phyloP scores from a whole-genome alignment of 2,797 vertebrate genomes.

The Columba guinea region DNA sequence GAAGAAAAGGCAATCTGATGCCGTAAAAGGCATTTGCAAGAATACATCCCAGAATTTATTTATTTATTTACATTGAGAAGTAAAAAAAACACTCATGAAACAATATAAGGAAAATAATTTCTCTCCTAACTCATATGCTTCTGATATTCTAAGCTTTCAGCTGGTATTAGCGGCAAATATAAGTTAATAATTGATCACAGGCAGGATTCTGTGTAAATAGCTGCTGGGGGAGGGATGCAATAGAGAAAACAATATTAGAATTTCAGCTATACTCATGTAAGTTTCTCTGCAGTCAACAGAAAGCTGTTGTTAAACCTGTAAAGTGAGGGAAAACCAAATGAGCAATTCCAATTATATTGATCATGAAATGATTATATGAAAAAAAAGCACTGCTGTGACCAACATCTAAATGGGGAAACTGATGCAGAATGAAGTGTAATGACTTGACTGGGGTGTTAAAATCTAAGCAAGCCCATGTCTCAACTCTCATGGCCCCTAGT shows the following conservation, averaged over 20 bases:
- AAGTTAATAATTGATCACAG: not conserved
- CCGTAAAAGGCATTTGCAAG: not conserved
- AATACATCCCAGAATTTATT: not conserved
- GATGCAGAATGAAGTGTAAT: not conserved
- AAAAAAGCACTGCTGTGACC: not conserved
- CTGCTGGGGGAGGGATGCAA: not conserved
- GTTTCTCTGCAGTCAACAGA: not conserved
- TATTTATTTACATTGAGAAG: not conserved
- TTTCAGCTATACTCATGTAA: not conserved
- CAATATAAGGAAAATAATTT: not conserved
- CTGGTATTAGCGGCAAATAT: not conserved
- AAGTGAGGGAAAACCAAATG: not conserved
- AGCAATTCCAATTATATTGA: not conserved
- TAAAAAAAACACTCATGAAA: not conserved
- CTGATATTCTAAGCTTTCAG: not conserved
- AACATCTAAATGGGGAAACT: not conserved
- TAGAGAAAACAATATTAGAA: not conserved
- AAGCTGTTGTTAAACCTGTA: not conserved
- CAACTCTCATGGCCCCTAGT: not conserved
- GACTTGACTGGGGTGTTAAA: not conserved
- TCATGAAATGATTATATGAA: not conserved
- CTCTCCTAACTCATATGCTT: not conserved
- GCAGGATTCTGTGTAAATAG: not conserved
- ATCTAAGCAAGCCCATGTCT: not conserved
- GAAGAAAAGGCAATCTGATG: not conserved